Evolutionary conservation across 2,797 vertebrate genomes (phyloP).

Genomic region (Acanthurus leucopareius): DNA sequence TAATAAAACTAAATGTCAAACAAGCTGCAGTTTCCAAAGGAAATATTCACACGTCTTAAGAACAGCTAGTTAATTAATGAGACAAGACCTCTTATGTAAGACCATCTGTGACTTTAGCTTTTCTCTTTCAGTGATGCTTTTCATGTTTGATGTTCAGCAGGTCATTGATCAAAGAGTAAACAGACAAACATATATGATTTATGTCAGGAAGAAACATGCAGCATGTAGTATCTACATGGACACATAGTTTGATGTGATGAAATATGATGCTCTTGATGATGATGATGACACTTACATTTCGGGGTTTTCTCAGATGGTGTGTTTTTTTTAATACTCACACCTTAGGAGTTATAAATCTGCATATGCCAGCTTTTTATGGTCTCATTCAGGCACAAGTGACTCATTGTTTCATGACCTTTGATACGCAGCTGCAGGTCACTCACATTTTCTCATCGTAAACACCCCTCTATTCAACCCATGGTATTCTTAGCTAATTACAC

Average conservation of each 20-base stretch:
- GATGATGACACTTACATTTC: background rate
- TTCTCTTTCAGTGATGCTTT: background rate
- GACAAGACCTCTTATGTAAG: slow-evolving; percentile 1
- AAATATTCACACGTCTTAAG: background rate
- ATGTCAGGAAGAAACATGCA: background rate
- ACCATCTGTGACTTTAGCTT: background rate
- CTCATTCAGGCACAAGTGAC: background rate
- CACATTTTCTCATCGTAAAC: background rate
- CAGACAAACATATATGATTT: background rate
- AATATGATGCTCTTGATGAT: background rate
- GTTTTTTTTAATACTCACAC: background rate
- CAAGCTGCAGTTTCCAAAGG: slow-evolving; percentile 6
- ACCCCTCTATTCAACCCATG: background rate
- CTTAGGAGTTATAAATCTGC: background rate
- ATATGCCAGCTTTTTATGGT: background rate
- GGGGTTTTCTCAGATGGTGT: background rate
- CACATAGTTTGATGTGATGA: background rate
- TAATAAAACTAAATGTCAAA: background rate
- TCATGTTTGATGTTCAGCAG: background rate
- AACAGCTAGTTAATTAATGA: background rate
- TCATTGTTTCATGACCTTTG: slow-evolving; percentile 4
- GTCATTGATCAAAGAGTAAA: background rate
- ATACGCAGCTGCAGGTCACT: background rate
- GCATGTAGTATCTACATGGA: background rate
- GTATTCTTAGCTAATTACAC: background rate